Base-by-base conservation (phyloP, 2,888 invertebrate species). In the Bombylius major region DNA sequence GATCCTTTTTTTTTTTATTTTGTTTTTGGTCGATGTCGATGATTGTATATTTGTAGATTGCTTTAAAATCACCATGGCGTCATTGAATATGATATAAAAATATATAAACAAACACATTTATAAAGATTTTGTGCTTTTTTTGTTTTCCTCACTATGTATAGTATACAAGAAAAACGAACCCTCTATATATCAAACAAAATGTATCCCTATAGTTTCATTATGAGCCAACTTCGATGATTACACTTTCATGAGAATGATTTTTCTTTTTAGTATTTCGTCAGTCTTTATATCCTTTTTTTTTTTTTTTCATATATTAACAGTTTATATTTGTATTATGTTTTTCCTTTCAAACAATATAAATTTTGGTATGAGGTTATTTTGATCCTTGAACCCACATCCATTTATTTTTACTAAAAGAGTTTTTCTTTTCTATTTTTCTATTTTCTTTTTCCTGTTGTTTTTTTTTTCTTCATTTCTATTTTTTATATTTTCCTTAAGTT, bases 1-100 rank as follows among this genome's bases (percentile, higher is more conserved):
- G 51, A 55, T 55, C 55, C 55, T 55, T 42, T 23, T 23, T 23
- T 23, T 23, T 23, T 3, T 23, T 23, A 23, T 23, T 23, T 23
- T 23, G 1, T 23, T 23, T 23, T 55, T 47, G 51, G 39, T 51
- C 55, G 48, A 36, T 51, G 51, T 14, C 33, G 51, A 14, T 47
- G 33, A 42, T 42, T 42, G 12, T 42, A 42, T 8, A 42, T 42
- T 8, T 42, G 12, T 42, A 36, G 36, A 6, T 36, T 47, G 44
- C 45, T 34, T 34, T 39, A 47, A 51, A 55, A 50, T 50, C 51
- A 55, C 50, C 33, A 55, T 55, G 55, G 55, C 55, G 55, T 50
- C 55, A 42, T 45, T 32, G 47, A 47, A 47, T 47, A 42, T 11
- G 34, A 51, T 13, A 8, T 49, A 32, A 44, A 31, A 47, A 23